Evolutionary conservation across 2,797 vertebrate species (phyloP).

Genomic region (Silurus aristotelis): DNA sequence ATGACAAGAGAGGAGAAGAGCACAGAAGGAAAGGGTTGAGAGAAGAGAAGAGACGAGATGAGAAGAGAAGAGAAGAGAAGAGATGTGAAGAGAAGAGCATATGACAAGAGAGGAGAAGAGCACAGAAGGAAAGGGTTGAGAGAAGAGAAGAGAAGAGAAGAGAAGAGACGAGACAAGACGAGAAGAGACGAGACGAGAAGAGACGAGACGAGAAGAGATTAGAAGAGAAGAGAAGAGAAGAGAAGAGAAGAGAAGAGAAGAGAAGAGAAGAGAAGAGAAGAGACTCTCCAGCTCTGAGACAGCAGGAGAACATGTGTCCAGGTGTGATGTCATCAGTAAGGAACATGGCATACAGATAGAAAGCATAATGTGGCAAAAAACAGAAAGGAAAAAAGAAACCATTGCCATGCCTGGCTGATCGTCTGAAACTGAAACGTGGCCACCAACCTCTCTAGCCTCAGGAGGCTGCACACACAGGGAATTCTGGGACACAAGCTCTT

Average conservation of each 20-base stretch:
- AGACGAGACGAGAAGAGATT: too few species aligned
- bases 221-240: not conserved
- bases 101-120: too few species aligned
- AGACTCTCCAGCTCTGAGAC: constrained; percentile 43
- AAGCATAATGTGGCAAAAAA: constrained; percentile 12
- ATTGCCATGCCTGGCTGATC: not conserved
- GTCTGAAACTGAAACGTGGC: not conserved
- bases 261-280: not conserved
- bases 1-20: too few species aligned
- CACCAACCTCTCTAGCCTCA: not conserved
- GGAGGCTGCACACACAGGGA: not conserved
- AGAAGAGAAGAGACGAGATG: too few species aligned
- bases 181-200: too few species aligned
- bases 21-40: too few species aligned
- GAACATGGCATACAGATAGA: not conserved
- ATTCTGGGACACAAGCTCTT: constrained; percentile 3
- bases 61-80: too few species aligned
- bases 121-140: too few species aligned
- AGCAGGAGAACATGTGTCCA: constrained; percentile 59
- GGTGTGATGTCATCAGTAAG: constrained; percentile 54
- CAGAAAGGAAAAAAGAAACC: not conserved
- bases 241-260: not conserved
- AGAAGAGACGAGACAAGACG: too few species aligned
- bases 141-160: too few species aligned
- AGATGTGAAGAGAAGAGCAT: too few species aligned